These are phyloP conservation scores for Drosophila pullipes DNA, from an alignment of 2,888 invertebrate genomes.

Conservation along the genomic window DNA sequence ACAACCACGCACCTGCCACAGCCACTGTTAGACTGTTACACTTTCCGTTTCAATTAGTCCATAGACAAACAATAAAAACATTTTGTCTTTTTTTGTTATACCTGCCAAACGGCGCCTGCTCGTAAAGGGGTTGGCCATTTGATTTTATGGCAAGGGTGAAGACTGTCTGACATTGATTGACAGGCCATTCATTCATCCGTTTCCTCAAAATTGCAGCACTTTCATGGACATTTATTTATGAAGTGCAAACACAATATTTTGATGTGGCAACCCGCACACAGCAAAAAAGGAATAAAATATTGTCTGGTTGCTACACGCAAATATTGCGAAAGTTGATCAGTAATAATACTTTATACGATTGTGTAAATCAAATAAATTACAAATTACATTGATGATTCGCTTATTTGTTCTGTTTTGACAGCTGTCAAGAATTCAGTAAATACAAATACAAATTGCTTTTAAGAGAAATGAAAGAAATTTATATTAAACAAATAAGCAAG, in stretches of 20 bases:
- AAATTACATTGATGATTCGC: not conserved
- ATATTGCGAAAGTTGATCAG: not conserved
- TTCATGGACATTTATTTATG: slow-evolving; percentile 29
- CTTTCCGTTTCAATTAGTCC: slow-evolving; percentile 50
- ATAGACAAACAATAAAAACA: slow-evolving; percentile 27
- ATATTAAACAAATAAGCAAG: not conserved
- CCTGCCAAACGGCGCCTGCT: slow-evolving; percentile 54
- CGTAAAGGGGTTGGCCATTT: slow-evolving; percentile 46
- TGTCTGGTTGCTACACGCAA: not conserved
- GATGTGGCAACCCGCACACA: not conserved
- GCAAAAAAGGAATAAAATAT: not conserved
- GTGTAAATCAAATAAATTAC: not conserved
- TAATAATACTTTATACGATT: not conserved
- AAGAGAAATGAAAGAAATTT: not conserved
- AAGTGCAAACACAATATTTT: slow-evolving; percentile 21
- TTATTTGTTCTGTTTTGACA: not conserved
- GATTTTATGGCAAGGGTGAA: slow-evolving; percentile 56
- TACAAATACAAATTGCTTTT: not conserved
- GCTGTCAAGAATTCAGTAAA: not conserved
- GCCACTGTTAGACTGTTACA: slow-evolving; percentile 25
- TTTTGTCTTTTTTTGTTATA: slow-evolving; percentile 22
- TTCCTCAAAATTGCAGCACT: slow-evolving; percentile 28
- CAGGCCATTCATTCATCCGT: slow-evolving; percentile 9
- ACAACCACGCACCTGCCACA: slow-evolving; percentile 31
- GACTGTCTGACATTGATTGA: slow-evolving; percentile 49